A percentile compares a stretch with the other conserved stretches of the same genome.
Conservation (phyloP, 2,113 vertebrate species). For the Rousettus leschenaultii region DNA sequence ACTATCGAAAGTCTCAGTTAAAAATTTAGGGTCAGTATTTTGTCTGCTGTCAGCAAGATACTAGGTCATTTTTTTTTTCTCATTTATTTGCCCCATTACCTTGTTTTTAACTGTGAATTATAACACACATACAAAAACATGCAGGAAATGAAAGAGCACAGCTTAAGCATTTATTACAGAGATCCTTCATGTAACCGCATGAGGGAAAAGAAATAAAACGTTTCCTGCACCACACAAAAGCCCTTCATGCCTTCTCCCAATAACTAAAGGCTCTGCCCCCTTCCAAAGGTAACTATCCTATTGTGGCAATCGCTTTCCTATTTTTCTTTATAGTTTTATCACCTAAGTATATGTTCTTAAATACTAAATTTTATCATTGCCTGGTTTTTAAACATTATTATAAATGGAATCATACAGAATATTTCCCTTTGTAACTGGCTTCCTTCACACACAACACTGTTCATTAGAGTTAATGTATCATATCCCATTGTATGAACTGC, state of each 20-base stretch:
- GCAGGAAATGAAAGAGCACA: background rate
- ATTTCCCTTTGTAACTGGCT: background rate
- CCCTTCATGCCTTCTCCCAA: background rate
- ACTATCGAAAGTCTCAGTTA: background rate
- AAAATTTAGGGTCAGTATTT: background rate
- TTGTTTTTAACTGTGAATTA: constrained; percentile 7
- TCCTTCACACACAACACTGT: background rate
- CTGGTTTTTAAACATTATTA: background rate
- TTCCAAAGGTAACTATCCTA: background rate
- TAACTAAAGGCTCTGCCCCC: background rate
- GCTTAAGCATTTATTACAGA: background rate
- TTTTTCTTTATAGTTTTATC: background rate
- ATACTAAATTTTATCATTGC: background rate
- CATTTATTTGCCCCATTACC: background rate
- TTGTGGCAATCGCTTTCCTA: background rate
- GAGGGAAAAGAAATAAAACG: background rate
- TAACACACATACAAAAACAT: background rate
- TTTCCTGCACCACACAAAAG: background rate
- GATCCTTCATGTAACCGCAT: background rate
- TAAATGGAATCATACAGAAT: background rate
- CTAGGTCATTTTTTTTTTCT: background rate
- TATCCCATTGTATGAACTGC: background rate
- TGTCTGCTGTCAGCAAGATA: background rate
- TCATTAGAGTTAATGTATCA: background rate
- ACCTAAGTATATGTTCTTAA: background rate